phyloP scores from a whole-genome alignment of 2,888 invertebrate genomes.

The Zaprionus bogoriensis region DNA sequence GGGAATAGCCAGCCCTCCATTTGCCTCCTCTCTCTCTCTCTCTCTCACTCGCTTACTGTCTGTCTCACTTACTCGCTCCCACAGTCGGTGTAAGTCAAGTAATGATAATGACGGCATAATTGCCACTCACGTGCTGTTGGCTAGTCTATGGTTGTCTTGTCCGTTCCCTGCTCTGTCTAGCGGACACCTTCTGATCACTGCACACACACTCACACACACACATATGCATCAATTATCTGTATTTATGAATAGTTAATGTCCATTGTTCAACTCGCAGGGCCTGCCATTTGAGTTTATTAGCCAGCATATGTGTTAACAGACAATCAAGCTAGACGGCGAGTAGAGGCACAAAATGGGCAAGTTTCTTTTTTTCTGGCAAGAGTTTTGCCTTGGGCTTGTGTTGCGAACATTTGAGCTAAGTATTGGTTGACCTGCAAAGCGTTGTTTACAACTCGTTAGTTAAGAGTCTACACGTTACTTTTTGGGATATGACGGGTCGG shows the following conservation, averaged over 20 bases:
- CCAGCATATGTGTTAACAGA: slow-evolving; percentile 10
- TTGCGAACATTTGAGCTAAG: not conserved
- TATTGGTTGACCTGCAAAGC: not conserved
- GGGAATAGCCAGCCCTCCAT: not conserved
- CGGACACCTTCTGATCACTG: slow-evolving; percentile 16
- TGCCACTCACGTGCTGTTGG: slow-evolving; percentile 19
- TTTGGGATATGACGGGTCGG: not conserved
- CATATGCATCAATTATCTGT: slow-evolving; percentile 15
- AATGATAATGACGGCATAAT: slow-evolving; percentile 36
- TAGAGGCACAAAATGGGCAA: no score
- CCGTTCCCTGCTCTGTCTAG: not conserved
- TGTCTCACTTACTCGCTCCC: not conserved
- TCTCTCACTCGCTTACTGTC: not conserved
- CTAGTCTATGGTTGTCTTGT: not conserved
- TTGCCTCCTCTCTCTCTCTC: not conserved
- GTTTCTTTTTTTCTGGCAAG: not conserved
- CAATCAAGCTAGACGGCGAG: not conserved
- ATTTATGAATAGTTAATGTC: slow-evolving; percentile 34
- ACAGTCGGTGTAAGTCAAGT: no score
- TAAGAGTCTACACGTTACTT: not conserved
- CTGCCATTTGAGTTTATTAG: slow-evolving; percentile 11
- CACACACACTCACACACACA: not conserved
- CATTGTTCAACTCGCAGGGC: slow-evolving; percentile 2
- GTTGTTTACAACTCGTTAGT: not conserved
- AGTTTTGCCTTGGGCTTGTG: not conserved